Evolutionary conservation across 2,888 invertebrate species (phyloP).

Genomic region (Odontothrips loti): DNA sequence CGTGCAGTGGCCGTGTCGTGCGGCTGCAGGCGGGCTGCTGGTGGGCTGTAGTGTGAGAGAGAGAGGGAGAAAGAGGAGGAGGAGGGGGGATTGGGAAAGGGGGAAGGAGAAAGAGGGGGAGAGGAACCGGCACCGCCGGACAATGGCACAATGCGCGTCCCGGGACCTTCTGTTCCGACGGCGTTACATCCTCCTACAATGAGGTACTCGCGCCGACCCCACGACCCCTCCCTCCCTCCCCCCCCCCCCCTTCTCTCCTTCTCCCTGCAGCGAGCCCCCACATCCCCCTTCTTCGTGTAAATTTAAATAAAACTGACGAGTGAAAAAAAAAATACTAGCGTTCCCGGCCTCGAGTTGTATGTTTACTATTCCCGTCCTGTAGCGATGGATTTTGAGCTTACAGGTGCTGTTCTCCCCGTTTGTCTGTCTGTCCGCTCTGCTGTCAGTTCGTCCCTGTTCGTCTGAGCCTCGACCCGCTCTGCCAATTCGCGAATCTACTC

Average conservation of each 20-base stretch:
- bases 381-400: too few relatives aligned
- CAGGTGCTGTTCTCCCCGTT: too few relatives aligned
- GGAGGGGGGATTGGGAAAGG: background rate
- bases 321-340: too few relatives aligned
- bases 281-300: too few relatives aligned
- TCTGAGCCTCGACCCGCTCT: background rate
- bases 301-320: too few relatives aligned
- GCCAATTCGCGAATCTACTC: background rate
- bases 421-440: too few relatives aligned
- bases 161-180: conserved; percentile 12
- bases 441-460: too few relatives aligned
- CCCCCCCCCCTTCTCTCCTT: background rate
- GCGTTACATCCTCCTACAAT: background rate
- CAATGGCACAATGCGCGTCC: background rate
- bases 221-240: background rate
- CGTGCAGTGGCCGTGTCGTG: too few relatives aligned
- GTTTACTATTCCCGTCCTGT: too few relatives aligned
- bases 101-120: background rate
- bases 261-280: background rate
- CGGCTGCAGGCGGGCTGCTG: too few relatives aligned
- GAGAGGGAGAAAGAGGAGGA: background rate
- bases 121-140: background rate
- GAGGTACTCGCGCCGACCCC: background rate
- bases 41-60: background rate
- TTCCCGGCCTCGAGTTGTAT: too few relatives aligned